Evolutionary conservation across 1,140 invertebrate species (phyloP).

Genomic region (Ceratina australensis): DNA sequence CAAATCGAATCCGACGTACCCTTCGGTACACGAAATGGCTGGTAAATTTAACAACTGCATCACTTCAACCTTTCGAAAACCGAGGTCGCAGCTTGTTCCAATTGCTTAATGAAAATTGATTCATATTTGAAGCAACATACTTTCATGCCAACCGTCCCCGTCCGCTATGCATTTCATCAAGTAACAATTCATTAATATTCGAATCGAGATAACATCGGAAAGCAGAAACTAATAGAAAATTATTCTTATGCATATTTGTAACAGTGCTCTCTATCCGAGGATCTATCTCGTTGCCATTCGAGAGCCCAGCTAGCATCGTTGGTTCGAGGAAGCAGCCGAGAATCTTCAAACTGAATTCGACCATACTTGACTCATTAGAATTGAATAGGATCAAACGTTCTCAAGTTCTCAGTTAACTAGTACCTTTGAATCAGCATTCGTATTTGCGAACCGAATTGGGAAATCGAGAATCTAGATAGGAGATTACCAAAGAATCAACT

Average conservation of each 20-base stretch:
- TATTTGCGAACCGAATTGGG: too few species aligned
- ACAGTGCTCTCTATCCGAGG: neutral
- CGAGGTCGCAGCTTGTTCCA: neutral
- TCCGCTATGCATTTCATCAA: neutral
- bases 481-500: too few species aligned
- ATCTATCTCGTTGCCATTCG: neutral
- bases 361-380: neutral
- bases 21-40: conserved; percentile 48
- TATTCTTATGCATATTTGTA: neutral
- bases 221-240: neutral
- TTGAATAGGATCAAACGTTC: neutral
- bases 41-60: conserved; percentile 45
- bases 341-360: neutral
- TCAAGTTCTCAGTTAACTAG: neutral
- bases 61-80: neutral
- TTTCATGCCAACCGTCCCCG: neutral
- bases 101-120: neutral
- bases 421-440: neutral
- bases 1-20: conserved; percentile 56
- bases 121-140: neutral
- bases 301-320: neutral
- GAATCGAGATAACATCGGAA: too few species aligned
- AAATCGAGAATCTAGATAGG: too few species aligned
- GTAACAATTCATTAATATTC: too few species aligned
- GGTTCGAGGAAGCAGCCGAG: neutral